Conservation (phyloP, 64 coral and sea anemone genomes). For the Astreopora myriophthalma region DNA sequence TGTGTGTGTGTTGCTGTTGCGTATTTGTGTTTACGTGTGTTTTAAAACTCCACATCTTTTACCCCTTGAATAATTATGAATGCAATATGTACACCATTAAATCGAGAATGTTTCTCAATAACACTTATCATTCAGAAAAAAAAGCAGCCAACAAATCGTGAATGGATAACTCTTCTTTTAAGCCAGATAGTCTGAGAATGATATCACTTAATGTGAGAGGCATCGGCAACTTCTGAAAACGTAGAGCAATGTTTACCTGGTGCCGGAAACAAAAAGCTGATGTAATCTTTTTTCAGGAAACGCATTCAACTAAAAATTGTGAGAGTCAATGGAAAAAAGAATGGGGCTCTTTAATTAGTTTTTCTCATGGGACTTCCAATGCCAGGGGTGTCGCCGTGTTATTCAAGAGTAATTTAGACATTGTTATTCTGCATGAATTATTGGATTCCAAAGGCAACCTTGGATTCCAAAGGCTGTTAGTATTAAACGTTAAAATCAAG, state of each 20-base stretch:
- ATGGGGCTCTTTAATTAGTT: neutral
- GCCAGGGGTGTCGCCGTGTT: neutral
- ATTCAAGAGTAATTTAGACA: neutral
- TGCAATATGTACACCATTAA: neutral
- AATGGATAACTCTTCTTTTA: neutral
- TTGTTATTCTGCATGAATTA: neutral
- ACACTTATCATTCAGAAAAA: neutral
- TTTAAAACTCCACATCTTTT: neutral
- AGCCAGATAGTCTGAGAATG: neutral
- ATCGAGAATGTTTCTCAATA: neutral
- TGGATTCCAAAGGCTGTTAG: neutral
- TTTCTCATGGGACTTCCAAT: neutral
- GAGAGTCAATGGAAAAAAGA: neutral
- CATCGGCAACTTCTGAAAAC: neutral
- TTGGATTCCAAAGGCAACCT: neutral
- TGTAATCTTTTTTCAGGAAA: too few species aligned
- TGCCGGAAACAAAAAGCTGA: too few species aligned
- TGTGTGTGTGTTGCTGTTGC: too few species aligned
- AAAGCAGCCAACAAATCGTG: neutral
- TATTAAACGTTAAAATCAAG: neutral
- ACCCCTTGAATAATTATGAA: neutral
- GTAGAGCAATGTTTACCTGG: neutral
- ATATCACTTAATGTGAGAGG: neutral
- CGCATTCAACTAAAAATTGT: neutral
- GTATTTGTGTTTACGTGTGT: neutral